These are phyloP conservation scores for Tribolium castaneum DNA, from an alignment of 1,140 invertebrate genomes.

Conservation along the genomic window DNA sequence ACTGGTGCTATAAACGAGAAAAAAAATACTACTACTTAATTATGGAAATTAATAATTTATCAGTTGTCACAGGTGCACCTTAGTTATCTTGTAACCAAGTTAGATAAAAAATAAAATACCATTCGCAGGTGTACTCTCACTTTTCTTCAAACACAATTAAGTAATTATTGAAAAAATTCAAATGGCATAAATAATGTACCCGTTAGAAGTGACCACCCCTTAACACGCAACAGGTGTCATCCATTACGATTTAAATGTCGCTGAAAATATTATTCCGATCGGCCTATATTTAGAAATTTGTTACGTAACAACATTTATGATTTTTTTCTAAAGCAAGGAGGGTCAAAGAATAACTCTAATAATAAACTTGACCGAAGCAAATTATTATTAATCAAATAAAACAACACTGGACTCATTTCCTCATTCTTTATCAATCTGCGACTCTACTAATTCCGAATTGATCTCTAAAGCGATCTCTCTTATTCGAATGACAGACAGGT, in stretches of 20 bases:
- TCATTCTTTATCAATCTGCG: conserved; percentile 10
- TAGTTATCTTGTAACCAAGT: background rate
- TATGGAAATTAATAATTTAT: background rate
- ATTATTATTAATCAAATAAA: conserved; percentile 25
- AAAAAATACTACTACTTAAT: background rate
- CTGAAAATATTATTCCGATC: background rate
- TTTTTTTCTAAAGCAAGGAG: background rate
- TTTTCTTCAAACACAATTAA: background rate
- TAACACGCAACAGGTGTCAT: background rate
- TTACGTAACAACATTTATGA: background rate
- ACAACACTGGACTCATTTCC: background rate
- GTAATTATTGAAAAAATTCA: background rate
- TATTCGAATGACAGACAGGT: background rate
- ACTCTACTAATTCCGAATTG: background rate
- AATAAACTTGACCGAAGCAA: conserved; percentile 19
- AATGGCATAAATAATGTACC: background rate
- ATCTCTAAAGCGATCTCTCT: background rate
- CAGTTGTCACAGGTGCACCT: background rate
- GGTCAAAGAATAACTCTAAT: conserved; percentile 20
- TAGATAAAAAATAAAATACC: background rate
- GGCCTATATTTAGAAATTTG: background rate
- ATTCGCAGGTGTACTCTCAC: background rate
- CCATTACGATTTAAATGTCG: background rate
- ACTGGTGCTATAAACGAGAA: background rate
- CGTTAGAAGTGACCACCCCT: background rate